Evolutionary conservation across 1,140 invertebrate species (phyloP).

Genomic region (Amphibalanus amphitrite): DNA sequence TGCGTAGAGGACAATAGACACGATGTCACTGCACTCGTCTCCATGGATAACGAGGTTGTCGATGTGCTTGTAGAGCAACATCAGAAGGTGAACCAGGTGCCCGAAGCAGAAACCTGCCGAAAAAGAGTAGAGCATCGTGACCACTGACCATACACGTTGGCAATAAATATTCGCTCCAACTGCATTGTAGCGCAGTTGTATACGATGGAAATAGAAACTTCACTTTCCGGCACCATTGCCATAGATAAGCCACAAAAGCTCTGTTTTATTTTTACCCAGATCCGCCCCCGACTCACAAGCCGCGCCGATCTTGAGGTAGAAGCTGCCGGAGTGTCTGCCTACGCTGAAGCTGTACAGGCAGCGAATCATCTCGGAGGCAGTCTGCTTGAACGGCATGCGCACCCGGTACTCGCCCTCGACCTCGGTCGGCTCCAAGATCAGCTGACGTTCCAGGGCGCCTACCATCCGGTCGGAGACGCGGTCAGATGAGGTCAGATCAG

Average conservation of each 20-base stretch:
- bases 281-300: constrained; percentile 33
- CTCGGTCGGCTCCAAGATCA: constrained; percentile 32
- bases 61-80: constrained; percentile 19
- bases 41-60: constrained; percentile 28
- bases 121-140: too few relatives aligned
- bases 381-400: constrained; percentile 16
- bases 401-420: constrained; percentile 18
- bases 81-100: constrained; percentile 45
- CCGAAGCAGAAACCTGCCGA: constrained; percentile 51
- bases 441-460: constrained; percentile 27
- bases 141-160: too few relatives aligned
- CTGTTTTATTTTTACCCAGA: constrained; percentile 12
- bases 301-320: constrained; percentile 53
- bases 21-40: constrained; percentile 31
- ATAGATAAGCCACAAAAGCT: too few relatives aligned
- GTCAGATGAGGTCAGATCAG: not conserved
- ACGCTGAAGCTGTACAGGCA: constrained; percentile 23
- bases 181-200: too few relatives aligned
- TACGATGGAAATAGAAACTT: too few relatives aligned
- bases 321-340: constrained; percentile 44
- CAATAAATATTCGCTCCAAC: too few relatives aligned
- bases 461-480: constrained; percentile 4
- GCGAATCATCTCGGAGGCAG: constrained; percentile 14
- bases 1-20: constrained; percentile 33
- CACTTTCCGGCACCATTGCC: too few relatives aligned